Evolutionary conservation across 1,140 invertebrate species (phyloP).

Genomic region (Gonatopus flavifemur): DNA sequence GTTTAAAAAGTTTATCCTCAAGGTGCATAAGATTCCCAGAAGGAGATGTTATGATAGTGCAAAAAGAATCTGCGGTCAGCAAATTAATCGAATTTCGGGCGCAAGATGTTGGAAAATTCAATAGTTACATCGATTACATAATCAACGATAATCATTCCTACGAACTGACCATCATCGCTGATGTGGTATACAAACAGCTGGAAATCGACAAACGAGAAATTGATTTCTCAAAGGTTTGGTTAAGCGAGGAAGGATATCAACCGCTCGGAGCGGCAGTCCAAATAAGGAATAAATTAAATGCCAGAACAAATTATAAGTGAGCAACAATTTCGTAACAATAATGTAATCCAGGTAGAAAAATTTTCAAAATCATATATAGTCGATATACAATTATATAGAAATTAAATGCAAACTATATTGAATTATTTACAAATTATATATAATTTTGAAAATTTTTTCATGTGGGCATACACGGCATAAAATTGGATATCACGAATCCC

Average conservation of each 20-base stretch:
- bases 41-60: slow-evolving; percentile 16
- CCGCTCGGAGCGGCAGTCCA: slow-evolving; percentile 10
- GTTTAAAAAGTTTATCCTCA: slow-evolving; percentile 7
- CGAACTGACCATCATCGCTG: slow-evolving; percentile 32
- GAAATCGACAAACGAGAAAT: slow-evolving; percentile 17
- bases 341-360: no score
- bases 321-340: no score
- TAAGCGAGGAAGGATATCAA: slow-evolving; percentile 17
- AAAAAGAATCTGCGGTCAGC: neutral
- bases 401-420: no score
- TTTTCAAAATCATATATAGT: no score
- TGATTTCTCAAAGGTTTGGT: slow-evolving; percentile 14
- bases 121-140: slow-evolving; percentile 32
- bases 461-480: no score
- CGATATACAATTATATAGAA: no score
- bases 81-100: slow-evolving; percentile 23
- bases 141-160: slow-evolving; percentile 41
- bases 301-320: slow-evolving; percentile 19
- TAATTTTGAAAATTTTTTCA: no score
- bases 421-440: no score
- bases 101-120: slow-evolving; percentile 22
- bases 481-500: no score
- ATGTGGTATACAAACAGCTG: slow-evolving; percentile 32
- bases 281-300: slow-evolving; percentile 25
- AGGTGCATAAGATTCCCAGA: slow-evolving; percentile 21